Percentiles rank a stretch among this genome's conserved stretches.
Evolutionary conservation across 2,113 vertebrate genomes (phyloP).

Genomic region (Channa argus): DNA sequence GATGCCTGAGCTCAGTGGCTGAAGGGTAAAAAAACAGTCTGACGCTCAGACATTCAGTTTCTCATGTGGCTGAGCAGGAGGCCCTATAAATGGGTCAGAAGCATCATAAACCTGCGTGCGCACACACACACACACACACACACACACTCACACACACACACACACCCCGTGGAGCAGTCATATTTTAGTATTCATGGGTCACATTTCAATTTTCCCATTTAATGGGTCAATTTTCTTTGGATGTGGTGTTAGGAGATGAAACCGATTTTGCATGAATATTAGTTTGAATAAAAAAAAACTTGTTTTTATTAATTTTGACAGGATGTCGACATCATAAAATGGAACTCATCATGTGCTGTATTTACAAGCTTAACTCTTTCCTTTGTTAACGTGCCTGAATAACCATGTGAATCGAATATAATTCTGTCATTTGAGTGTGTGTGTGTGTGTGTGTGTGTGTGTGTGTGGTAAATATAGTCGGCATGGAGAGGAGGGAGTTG

Average conservation of each 20-base stretch:
- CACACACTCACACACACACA: not conserved
- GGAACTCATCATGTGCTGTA: not conserved
- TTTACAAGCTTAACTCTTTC: not conserved
- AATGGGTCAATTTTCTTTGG: not conserved
- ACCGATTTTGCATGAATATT: not conserved
- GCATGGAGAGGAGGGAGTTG: conserved; percentile 24
- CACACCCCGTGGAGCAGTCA: conserved; percentile 5
- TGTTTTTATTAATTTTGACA: not conserved
- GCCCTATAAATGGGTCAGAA: conserved; percentile 68
- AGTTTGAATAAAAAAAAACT: not conserved
- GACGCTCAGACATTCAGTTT: conserved; percentile 38
- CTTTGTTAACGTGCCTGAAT: not conserved
- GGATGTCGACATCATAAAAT: not conserved
- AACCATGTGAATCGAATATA: not conserved
- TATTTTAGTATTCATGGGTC: conserved; percentile 54
- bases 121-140: not conserved
- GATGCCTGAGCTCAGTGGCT: conserved; percentile 50
- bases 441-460: conserved; percentile 1
- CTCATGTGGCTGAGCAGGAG: conserved; percentile 66
- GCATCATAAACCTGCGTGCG: conserved; percentile 39
- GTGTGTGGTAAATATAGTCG: conserved; percentile 28
- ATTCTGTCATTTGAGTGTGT: conserved; percentile 8
- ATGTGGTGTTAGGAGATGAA: no score
- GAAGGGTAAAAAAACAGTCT: conserved; percentile 50
- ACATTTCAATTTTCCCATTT: conserved; percentile 9